These are phyloP conservation scores for Protobothrops mucrosquamatus DNA, from an alignment of 2,113 vertebrate genomes.

Conservation along the genomic window DNA sequence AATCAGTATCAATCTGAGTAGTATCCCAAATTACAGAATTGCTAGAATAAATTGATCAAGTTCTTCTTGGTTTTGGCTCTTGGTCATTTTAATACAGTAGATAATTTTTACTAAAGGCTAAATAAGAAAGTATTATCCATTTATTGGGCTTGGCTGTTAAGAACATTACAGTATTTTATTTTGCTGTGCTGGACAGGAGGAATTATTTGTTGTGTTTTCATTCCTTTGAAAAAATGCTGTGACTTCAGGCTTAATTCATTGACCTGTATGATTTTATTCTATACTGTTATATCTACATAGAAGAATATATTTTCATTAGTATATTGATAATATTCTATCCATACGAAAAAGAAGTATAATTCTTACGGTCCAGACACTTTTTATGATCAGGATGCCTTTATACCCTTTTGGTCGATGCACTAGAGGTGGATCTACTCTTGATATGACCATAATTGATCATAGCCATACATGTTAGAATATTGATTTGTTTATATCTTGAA, in stretches of 20 bases:
- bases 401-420: neutral
- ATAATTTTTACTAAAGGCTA: neutral
- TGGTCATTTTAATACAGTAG: neutral
- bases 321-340: neutral
- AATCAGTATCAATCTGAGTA: neutral
- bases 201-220: neutral
- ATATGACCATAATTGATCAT: neutral
- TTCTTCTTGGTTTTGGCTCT: neutral
- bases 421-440: neutral
- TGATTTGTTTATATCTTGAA: neutral
- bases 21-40: neutral
- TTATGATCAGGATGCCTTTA: neutral
- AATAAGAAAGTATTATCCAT: neutral
- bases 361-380: neutral
- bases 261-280: neutral
- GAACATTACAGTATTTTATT: neutral
- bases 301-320: neutral
- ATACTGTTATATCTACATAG: neutral
- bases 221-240: neutral
- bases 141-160: neutral
- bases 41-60: neutral
- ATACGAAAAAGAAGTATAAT: neutral
- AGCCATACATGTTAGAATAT: neutral
- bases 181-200: neutral
- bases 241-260: neutral